A percentile compares a stretch with the other conserved stretches of the same genome.
These are phyloP conservation scores for Embiotoca jacksoni DNA, from an alignment of 2,113 vertebrate genomes.

Conservation along the genomic window DNA sequence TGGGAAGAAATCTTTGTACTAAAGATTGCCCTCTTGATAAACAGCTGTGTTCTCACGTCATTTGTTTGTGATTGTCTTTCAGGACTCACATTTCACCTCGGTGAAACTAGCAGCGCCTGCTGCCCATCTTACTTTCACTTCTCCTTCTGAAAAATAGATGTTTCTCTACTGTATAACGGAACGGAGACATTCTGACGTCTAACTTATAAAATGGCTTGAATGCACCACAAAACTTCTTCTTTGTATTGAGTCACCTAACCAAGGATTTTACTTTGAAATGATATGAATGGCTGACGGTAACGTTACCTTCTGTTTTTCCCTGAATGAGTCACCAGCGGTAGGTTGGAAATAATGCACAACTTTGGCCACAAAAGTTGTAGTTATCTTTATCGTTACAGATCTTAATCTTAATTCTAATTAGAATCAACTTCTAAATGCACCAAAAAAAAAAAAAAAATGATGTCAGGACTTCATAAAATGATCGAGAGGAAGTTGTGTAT, in stretches of 20 bases:
- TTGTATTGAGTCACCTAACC: too few relatives aligned
- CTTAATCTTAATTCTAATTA: constrained; percentile 17
- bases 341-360: background rate
- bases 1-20: background rate
- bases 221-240: background rate
- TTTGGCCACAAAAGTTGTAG: constrained; percentile 1
- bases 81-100: background rate
- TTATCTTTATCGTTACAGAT: constrained; percentile 33
- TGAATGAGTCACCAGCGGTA: background rate
- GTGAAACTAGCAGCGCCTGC: background rate
- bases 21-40: background rate
- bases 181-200: too few relatives aligned
- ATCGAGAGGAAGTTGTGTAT: constrained; percentile 27
- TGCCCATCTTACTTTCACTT: constrained; percentile 34
- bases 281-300: background rate
- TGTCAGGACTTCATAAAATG: constrained; percentile 19
- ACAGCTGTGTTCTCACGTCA: background rate
- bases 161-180: background rate
- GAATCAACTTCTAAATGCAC: constrained; percentile 3
- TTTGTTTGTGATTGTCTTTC: background rate
- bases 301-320: background rate
- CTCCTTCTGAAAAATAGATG: background rate
- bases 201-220: background rate
- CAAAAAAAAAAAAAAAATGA: constrained; percentile 1
- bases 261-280: background rate